phyloP scores from a whole-genome alignment of 2,113 vertebrate genomes.

The Nestor notabilis region DNA sequence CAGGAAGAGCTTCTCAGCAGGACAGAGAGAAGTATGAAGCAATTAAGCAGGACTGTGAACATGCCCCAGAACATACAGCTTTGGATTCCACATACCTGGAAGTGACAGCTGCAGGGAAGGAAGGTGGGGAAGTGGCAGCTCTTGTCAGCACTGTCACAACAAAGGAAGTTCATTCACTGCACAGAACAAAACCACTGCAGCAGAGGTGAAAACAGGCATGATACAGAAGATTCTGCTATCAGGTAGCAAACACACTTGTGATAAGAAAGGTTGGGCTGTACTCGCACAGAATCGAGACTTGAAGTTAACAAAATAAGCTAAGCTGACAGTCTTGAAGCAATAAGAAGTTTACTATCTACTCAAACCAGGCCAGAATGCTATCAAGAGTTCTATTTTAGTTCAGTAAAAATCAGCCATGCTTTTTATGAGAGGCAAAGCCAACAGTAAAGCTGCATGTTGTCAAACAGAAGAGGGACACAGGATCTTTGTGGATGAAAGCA shows the following conservation, averaged over 20 bases:
- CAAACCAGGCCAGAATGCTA: neutral
- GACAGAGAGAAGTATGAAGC: neutral
- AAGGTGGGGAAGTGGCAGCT: neutral
- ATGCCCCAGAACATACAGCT: neutral
- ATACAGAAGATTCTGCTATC: neutral
- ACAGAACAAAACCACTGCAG: neutral
- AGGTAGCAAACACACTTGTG: neutral
- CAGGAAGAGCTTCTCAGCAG: neutral
- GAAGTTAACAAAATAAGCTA: neutral
- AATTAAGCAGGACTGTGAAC: neutral
- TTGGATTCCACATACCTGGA: neutral
- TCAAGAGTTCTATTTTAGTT: too few species aligned
- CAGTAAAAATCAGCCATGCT: neutral
- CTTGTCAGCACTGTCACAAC: neutral
- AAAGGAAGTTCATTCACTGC: neutral
- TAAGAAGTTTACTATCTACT: neutral
- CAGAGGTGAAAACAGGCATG: neutral
- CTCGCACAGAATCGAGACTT: neutral
- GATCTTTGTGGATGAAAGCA: neutral
- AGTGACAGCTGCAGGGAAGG: neutral
- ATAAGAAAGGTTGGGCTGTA: neutral
- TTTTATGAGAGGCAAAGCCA: neutral
- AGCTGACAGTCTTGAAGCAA: neutral
- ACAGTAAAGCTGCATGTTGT: accelerated
- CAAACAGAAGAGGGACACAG: accelerated